Evolutionary conservation across 2,113 vertebrate genomes (phyloP), one percentile per base, ranked within the genome.

Genomic region (Sylvia atricapilla): DNA sequence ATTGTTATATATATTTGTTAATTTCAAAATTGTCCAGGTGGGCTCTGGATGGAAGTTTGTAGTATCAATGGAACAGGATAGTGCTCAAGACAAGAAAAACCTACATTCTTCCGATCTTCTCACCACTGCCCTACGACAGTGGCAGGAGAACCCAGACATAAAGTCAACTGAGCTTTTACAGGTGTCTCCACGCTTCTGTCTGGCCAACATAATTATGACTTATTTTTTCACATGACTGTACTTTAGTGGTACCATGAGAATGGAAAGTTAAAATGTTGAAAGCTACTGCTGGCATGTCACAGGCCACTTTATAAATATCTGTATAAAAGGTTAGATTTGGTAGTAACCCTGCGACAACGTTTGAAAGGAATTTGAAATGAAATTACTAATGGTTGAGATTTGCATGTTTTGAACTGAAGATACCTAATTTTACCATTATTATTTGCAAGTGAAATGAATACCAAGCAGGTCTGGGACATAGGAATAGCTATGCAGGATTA

Each of bases 111-210:
- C 35, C n/a, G 2, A 37, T 43, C 20, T 55, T 67, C 27, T 93
- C 33, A 30, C 28, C 0, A 0, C 14, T 64, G 12, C 39, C 7
- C 41, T 62, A 59, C 8, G 6, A 50, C 1, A 1, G 20, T 43
- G 72, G 8, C 31, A 91, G 49, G 33, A 85, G 2, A 11, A 73
- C 30, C 15, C 23, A 77, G 24, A 46, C 30, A 50, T 22, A 53
- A 74, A 73, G 16, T 44, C 0, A 0, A 43, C 69, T 0, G 5
- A 44, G 9, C 24, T 84, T 60, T 66, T 43, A 46, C 18, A 30
- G 25, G 64, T 62, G 41, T 49, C 18, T 58, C n/a, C 30, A 37
- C 46, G n/a, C 3, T 79, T 87, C 72, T 43, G 3, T 73, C 55
- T 55, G 21, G 7, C 10, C 31, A 78, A 10, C 9, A 3, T 77